These are phyloP conservation scores for Bradynema listronoti DNA, from an alignment of 1,140 invertebrate species.

Conservation along the genomic window DNA sequence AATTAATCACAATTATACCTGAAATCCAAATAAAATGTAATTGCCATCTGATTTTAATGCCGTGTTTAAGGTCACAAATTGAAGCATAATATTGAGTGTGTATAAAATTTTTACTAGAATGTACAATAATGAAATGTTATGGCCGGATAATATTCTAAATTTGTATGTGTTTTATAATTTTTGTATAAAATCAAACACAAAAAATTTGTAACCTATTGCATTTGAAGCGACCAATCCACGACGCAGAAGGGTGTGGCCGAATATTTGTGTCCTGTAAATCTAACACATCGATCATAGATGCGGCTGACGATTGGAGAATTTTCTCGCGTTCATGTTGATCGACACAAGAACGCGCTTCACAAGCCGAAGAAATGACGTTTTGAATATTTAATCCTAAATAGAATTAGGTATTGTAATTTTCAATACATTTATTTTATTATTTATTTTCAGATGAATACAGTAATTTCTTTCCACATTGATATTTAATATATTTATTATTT, in stretches of 20 bases:
- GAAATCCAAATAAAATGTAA: constrained; percentile 78
- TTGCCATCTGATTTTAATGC: constrained; percentile 88
- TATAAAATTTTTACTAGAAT: constrained; percentile 58
- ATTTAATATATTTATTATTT: too few relatives aligned
- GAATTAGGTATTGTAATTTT: constrained; percentile 11
- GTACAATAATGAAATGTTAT: constrained; percentile 61
- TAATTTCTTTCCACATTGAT: too few relatives aligned
- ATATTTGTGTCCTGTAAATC: constrained; percentile 43
- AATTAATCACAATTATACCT: constrained; percentile 65
- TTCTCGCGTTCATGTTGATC: constrained; percentile 46
- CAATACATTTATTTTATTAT: too few relatives aligned
- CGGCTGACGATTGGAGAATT: constrained; percentile 42
- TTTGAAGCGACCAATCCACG: constrained; percentile 31
- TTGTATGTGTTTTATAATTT: constrained; percentile 7
- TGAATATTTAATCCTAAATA: constrained; percentile 53
- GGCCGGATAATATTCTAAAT: constrained; percentile 59
- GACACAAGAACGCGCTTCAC: constrained; percentile 46
- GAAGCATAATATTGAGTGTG: constrained; percentile 81
- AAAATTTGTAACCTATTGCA: constrained; percentile 33
- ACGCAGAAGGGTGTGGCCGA: constrained; percentile 36
- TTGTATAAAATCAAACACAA: constrained; percentile 1
- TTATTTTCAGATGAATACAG: too few relatives aligned
- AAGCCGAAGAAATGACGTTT: constrained; percentile 51
- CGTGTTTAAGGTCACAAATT: constrained; percentile 92
- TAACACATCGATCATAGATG: constrained; percentile 47